Conservation (phyloP, 2,113 vertebrate genomes). For the Calyptommatus sinebrachiatus region DNA sequence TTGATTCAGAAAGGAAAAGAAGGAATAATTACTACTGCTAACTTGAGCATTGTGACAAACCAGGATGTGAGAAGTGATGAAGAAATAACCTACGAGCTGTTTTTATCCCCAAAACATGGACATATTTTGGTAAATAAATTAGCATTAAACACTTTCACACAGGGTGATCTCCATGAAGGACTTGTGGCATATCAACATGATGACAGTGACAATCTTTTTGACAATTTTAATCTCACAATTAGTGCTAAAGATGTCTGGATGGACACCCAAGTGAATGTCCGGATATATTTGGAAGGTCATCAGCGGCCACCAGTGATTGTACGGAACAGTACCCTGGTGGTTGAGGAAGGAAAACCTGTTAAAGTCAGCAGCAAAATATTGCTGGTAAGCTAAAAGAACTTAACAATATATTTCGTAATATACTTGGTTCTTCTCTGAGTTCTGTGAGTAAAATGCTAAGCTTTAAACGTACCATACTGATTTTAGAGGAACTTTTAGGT, state of each 20-base stretch:
- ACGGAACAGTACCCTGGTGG: slow-evolving; percentile 74
- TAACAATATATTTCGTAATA: not conserved
- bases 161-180: slow-evolving; percentile 73
- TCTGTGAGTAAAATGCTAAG: not conserved
- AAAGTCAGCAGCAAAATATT: slow-evolving; percentile 80
- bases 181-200: slow-evolving; percentile 79
- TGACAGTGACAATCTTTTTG: slow-evolving; percentile 72
- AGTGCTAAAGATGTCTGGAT: slow-evolving; percentile 67
- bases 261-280: slow-evolving; percentile 69
- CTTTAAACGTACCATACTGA: not conserved
- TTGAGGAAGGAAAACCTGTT: slow-evolving; percentile 86
- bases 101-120: slow-evolving; percentile 74
- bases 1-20: slow-evolving; percentile 81
- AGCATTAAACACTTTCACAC: slow-evolving; percentile 74
- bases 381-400: slow-evolving; percentile 70
- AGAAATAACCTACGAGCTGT: slow-evolving; percentile 73
- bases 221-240: slow-evolving; percentile 79
- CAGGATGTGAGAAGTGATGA: slow-evolving; percentile 78
- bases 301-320: slow-evolving; percentile 71
- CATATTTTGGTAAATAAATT: slow-evolving; percentile 67
- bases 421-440: not conserved
- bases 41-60: slow-evolving; percentile 83
- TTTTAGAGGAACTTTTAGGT: not conserved
- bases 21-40: slow-evolving; percentile 67
- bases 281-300: slow-evolving; percentile 80